These are phyloP conservation scores for Heteromurus nitidus DNA, from an alignment of 2,888 invertebrate genomes.

Conservation along the genomic window DNA sequence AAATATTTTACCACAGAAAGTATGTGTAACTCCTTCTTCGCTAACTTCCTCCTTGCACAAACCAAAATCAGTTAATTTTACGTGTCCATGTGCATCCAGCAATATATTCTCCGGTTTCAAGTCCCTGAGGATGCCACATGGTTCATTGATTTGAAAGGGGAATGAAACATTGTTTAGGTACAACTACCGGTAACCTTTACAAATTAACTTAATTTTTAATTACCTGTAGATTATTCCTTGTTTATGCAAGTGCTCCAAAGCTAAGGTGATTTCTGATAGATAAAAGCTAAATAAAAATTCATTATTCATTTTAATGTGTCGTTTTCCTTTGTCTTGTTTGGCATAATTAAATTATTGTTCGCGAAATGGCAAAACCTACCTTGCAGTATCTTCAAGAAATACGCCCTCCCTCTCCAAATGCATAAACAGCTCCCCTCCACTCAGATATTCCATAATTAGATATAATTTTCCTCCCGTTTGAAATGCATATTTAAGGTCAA, in stretches of 20 bases:
- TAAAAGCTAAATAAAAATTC: slow-evolving; percentile 87
- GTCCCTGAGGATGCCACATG: slow-evolving; percentile 80
- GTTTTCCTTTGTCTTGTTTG: background rate
- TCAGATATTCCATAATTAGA: slow-evolving; percentile 98
- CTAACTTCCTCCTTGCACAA: slow-evolving; percentile 93
- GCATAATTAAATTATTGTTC: background rate
- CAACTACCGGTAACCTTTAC: too few species aligned
- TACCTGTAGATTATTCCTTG: slow-evolving; percentile 95
- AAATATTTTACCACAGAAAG: slow-evolving; percentile 99
- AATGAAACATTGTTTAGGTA: background rate
- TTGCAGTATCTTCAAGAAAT: slow-evolving; percentile 98
- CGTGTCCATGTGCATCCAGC: slow-evolving; percentile 95
- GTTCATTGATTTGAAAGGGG: background rate
- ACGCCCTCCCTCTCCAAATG: slow-evolving; percentile 99
- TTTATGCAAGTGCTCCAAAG: slow-evolving; percentile 97
- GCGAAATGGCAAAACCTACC: slow-evolving; percentile 80
- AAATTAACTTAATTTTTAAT: too few species aligned
- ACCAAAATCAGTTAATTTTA: slow-evolving; percentile 99
- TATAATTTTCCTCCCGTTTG: slow-evolving; percentile 99
- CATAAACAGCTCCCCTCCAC: slow-evolving; percentile 99
- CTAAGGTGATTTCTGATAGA: slow-evolving; percentile 96
- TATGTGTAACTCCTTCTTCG: slow-evolving; percentile 81
- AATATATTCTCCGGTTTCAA: slow-evolving; percentile 99
- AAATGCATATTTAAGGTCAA: slow-evolving; percentile 99
- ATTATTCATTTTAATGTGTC: background rate